A percentile compares a stretch with the other conserved stretches of the same genome.
Conservation (phyloP, 2,888 invertebrate genomes). For the Microdon myrmicae region DNA sequence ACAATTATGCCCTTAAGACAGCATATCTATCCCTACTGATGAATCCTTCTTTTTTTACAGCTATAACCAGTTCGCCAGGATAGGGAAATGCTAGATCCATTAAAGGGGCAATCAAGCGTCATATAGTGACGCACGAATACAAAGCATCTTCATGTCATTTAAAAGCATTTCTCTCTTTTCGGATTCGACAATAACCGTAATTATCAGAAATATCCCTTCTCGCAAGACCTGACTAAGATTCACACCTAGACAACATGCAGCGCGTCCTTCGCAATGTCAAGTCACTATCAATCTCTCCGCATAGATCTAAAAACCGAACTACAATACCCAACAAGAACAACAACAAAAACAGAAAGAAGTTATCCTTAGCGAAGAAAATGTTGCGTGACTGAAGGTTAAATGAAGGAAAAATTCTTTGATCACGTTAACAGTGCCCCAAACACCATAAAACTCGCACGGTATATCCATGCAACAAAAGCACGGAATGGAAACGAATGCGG, state of each 20-base stretch:
- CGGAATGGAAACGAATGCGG: constrained; percentile 14
- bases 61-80: too few relatives aligned
- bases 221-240: constrained; percentile 22
- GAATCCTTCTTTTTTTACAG: too few relatives aligned
- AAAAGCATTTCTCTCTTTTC: too few relatives aligned
- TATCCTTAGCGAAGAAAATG: too few relatives aligned
- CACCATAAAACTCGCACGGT: constrained; percentile 5
- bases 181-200: constrained; percentile 29
- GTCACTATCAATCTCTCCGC: constrained; percentile 7
- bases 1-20: too few relatives aligned
- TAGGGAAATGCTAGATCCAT: too few relatives aligned
- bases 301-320: not conserved
- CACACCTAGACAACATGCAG: constrained; percentile 29
- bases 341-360: constrained; percentile 11
- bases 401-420: constrained; percentile 9
- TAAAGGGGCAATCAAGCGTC: too few relatives aligned
- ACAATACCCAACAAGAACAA: constrained; percentile 4
- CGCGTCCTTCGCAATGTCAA: constrained; percentile 17
- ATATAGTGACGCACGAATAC: too few relatives aligned
- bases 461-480: constrained; percentile 12
- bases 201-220: constrained; percentile 20
- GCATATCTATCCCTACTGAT: too few relatives aligned
- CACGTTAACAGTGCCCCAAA: constrained; percentile 29
- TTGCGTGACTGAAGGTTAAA: constrained; percentile 39
- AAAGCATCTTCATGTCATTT: too few relatives aligned